phyloP scores from a whole-genome alignment of 2,888 invertebrate genomes.

The Tetragonisca angustula region DNA sequence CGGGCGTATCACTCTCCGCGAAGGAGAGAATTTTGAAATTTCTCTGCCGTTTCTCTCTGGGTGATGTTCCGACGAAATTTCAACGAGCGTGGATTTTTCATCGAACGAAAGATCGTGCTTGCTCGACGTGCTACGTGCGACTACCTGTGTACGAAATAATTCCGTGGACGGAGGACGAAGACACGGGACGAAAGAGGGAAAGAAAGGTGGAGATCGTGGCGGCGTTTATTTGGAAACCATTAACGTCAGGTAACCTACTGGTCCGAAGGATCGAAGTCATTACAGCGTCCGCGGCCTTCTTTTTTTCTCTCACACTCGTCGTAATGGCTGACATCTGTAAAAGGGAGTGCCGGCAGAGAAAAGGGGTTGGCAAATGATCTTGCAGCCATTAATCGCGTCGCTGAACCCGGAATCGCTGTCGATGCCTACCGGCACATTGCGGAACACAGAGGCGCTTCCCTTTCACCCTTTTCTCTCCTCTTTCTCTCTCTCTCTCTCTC shows the following conservation, averaged over 20 bases:
- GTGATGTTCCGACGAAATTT: too few species aligned
- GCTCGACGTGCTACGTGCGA: neutral
- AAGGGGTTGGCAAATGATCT: constrained; percentile 62
- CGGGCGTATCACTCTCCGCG: neutral
- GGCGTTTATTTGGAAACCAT: constrained; percentile 45
- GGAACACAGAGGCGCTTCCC: constrained; percentile 51
- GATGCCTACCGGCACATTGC: constrained; percentile 58
- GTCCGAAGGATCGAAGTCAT: constrained; percentile 35
- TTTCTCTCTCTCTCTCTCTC: neutral
- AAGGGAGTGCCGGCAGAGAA: constrained; percentile 31
- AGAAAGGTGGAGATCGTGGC: constrained; percentile 1
- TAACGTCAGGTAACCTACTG: constrained; percentile 30
- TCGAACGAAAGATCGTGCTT: too few species aligned
- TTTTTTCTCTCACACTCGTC: constrained; percentile 16
- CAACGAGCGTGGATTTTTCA: too few species aligned
- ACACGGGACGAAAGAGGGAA: neutral
- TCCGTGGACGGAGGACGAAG: neutral
- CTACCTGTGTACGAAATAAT: neutral
- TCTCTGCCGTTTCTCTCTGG: too few species aligned
- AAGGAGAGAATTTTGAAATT: neutral
- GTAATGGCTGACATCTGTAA: constrained; percentile 51
- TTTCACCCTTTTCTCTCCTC: constrained; percentile 17
- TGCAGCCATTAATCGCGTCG: constrained; percentile 69
- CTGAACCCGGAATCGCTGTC: constrained; percentile 63
- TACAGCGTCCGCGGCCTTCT: constrained; percentile 21